Conservation (phyloP, 2,888 invertebrate species). For the Nymphalis polychloros region DNA sequence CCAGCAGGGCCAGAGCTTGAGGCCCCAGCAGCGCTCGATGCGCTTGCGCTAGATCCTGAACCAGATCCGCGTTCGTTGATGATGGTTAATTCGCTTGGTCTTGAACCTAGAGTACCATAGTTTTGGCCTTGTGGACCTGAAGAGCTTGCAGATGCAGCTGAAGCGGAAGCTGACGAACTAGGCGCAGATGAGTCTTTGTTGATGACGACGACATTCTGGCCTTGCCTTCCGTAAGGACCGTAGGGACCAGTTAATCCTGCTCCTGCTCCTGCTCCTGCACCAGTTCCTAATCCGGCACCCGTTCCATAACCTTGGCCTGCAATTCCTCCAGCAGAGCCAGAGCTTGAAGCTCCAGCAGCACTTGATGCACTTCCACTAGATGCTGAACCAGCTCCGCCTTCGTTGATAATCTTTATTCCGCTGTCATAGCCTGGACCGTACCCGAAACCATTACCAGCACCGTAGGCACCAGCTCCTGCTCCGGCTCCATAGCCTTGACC, state of each 20-base stretch:
- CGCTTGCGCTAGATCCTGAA: too few species aligned
- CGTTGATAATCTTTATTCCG: too few species aligned
- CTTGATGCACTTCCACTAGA: background rate
- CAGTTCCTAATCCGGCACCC: background rate
- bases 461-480: too few species aligned
- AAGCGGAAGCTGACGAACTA: background rate
- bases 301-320: too few species aligned
- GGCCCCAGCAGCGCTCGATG: background rate
- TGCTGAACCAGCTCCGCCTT: too few species aligned
- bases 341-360: background rate
- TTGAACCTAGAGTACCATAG: background rate
- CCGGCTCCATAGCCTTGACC: too few species aligned
- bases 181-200: background rate
- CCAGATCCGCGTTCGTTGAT: background rate
- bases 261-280: too few species aligned
- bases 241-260: too few species aligned
- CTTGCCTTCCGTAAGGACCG: background rate
- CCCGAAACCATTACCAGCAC: too few species aligned
- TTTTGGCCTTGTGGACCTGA: background rate
- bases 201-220: slow-evolving; percentile 13
- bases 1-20: too few species aligned
- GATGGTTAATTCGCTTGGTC: background rate
- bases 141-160: too few species aligned
- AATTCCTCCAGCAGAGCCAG: too few species aligned
- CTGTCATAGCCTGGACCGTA: background rate